phyloP scores from a whole-genome alignment of 1,140 invertebrate species.

The Ceratitis capitata region DNA sequence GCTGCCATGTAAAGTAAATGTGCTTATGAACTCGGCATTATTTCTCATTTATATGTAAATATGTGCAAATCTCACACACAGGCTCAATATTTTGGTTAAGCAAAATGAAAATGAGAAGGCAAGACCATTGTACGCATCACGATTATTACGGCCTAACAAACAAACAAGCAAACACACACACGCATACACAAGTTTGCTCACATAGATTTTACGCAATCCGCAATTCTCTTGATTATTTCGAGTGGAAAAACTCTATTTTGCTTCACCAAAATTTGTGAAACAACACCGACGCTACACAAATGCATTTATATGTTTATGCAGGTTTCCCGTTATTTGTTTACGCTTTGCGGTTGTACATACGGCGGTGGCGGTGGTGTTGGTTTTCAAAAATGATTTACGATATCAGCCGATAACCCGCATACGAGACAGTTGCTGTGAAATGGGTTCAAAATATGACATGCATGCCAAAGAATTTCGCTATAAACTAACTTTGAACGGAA shows the following conservation, averaged over 20 bases:
- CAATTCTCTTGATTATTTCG: not conserved
- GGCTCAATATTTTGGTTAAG: not conserved
- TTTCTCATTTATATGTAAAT: not conserved
- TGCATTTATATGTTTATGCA: not conserved
- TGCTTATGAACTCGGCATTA: not conserved
- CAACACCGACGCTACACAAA: not conserved
- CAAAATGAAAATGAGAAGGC: not conserved
- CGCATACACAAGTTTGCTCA: too few species aligned
- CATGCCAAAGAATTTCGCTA: not conserved
- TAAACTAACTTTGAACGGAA: not conserved
- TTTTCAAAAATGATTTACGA: constrained; percentile 27
- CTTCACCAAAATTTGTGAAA: not conserved
- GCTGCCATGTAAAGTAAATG: not conserved
- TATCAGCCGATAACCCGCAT: constrained; percentile 27
- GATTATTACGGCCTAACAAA: not conserved
- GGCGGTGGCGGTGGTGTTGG: not conserved
- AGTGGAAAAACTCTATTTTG: not conserved
- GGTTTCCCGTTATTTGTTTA: constrained; percentile 1
- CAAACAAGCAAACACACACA: too few species aligned
- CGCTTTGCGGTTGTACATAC: not conserved
- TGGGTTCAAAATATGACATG: constrained; percentile 27
- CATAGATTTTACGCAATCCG: constrained; percentile 11
- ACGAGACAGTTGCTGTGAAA: constrained; percentile 23
- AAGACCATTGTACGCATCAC: not conserved
- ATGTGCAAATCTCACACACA: not conserved